Evolutionary conservation across 2,113 vertebrate genomes (phyloP), one percentile per base, ranked within the genome.

Genomic region (Eonycteris spelaea): DNA sequence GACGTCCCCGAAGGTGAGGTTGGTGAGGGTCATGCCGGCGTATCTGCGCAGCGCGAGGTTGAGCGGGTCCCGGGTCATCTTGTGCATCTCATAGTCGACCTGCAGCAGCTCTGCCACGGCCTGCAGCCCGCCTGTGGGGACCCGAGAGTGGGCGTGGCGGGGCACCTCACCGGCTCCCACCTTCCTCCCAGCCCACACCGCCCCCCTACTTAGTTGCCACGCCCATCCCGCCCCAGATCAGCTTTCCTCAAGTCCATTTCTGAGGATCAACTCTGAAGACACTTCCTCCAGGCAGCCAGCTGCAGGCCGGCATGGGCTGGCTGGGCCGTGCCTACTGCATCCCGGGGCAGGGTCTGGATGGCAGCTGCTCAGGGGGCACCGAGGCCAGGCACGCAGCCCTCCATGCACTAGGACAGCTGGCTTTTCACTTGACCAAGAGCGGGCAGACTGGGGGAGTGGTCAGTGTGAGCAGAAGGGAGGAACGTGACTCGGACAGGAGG

Each of bases 1-100:
- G 0, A 99, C 99, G 0, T 99, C 99, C 0, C 99, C 99, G 0
- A 99, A 99, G 84, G 99, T 99, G 95, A 99, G 99, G 98, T 99
- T 99, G 86, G 99, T 99, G 95, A 99, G 98, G 0, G 99, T 99
- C 99, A 99, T 99, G 35, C 99, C 99, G 0, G 99, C 99, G 0
- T 99, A 99, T 85, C 99, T 99, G 0, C 99, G 98, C 87, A 99
- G 98, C 0, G 99, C 99, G 97, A 99, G 98, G 98, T 99, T 99
- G 78, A 99, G 99, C 0, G 99, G 99, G 95, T 99, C 99, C 0
- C 96, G 99, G 19, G 99, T 99, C 98, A 98, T 99, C 73, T 98
- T 99, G 87, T 99, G 99, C 99, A 99, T 99, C 97, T 99, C 99
- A 0, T 99, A 99, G 83, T 99, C 99, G 70, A 99, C 99, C 93